A percentile compares a stretch with the other conserved stretches of the same genome.
Conservation (phyloP, 2,888 invertebrate genomes). For the Drosophila yooni region DNA sequence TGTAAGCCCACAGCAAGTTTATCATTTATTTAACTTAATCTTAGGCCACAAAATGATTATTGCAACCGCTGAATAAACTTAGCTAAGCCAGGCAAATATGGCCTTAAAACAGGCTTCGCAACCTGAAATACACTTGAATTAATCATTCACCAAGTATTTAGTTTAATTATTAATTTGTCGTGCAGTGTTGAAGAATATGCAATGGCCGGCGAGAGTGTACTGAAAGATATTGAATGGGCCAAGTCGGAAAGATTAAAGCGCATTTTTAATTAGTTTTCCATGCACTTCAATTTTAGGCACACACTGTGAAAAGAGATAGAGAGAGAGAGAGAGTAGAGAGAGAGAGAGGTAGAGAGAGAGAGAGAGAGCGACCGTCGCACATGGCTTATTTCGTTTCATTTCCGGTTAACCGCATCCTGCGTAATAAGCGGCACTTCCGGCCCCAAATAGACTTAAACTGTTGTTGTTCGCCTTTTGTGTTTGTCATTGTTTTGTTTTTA, state of each 20-base stretch:
- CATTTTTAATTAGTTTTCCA: conserved; percentile 64
- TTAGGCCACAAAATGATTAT: background rate
- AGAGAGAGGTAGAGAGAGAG: background rate
- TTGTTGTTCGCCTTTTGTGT: conserved; percentile 51
- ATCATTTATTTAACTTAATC: background rate
- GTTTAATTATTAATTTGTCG: background rate
- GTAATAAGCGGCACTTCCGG: conserved; percentile 79
- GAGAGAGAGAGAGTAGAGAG: background rate
- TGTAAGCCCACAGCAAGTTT: background rate
- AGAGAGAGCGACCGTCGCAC: conserved; percentile 65
- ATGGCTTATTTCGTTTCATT: conserved; percentile 80
- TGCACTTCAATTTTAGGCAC: conserved; percentile 38
- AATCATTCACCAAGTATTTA: background rate
- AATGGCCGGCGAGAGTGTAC: conserved; percentile 7
- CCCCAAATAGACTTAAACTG: conserved; percentile 75
- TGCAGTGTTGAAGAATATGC: conserved; percentile 12
- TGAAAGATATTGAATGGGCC: conserved; percentile 32
- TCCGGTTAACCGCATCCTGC: conserved; percentile 81
- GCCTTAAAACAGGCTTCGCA: background rate
- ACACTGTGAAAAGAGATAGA: conserved; percentile 3
- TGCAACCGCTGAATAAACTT: background rate
- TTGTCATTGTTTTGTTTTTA: conserved; percentile 73
- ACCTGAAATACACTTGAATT: background rate
- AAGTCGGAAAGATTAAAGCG: conserved; percentile 49
- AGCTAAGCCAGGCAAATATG: background rate